Percentiles rank a stretch among this genome's conserved stretches.
These are phyloP conservation scores for Aphis craccivora DNA, from an alignment of 1,140 invertebrate species.

Conservation along the genomic window DNA sequence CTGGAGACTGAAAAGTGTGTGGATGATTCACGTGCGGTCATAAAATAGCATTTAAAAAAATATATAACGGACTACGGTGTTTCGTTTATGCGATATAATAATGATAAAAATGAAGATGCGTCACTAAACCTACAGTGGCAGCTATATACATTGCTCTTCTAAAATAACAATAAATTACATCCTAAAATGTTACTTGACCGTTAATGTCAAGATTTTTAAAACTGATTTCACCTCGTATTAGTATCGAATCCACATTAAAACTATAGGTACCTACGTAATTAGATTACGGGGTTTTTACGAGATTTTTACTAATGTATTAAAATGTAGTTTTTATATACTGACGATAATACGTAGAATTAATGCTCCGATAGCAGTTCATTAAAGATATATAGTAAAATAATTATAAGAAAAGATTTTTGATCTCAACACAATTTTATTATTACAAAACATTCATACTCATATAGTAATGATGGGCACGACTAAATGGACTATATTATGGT, in stretches of 20 bases:
- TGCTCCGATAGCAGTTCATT: neutral
- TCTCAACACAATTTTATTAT: neutral
- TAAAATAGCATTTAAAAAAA: neutral
- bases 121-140: conserved; percentile 6
- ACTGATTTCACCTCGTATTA: conserved; percentile 20
- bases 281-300: neutral
- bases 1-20: neutral
- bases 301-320: conserved; percentile 27
- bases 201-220: conserved; percentile 25
- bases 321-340: neutral
- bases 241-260: neutral
- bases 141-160: neutral
- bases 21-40: neutral
- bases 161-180: conserved; percentile 20
- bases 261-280: neutral
- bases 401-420: neutral
- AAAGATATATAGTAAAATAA: neutral
- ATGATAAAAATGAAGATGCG: conserved; percentile 21
- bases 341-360: neutral
- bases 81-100: neutral
- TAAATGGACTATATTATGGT: neutral
- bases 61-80: neutral
- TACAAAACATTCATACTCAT: neutral
- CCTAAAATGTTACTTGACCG: neutral
- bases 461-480: neutral